Base-by-base conservation (phyloP, 2,113 vertebrate genomes). In the Periophthalmodon schlosseri region DNA sequence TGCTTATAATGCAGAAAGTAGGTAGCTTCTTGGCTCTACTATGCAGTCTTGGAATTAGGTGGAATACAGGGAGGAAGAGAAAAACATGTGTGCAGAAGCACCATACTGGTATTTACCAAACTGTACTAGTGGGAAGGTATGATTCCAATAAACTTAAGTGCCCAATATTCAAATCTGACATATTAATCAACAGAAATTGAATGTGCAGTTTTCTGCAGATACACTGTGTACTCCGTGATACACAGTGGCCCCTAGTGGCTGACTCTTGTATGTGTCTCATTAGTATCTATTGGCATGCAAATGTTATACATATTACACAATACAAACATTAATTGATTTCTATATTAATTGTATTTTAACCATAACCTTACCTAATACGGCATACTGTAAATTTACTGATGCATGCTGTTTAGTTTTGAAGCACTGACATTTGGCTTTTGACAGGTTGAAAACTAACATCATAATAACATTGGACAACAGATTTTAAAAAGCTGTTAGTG, bases 81-180 rank as follows among this genome's bases (percentile, higher is more conserved):
- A 76, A 88, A 77, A 79, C 77, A 86, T 75, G 82, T 91, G 83
- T 88, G 54, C 65, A 66, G 34, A 73, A 10, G 79, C 18, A 63
- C 33, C 58, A n/a, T 54, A 11, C 9, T 73, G 24, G n/a, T 28
- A 28, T 74, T 61, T 75, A 47, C 3, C 2, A 76, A 83, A 50
- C 70, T 33, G 46, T 61, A 79, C 57, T 60, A 56, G 71, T 58
- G 24, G 84, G 78, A 78, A 78, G 56, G 68, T 69, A 74, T 73
- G 16, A n/a, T 63, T 64, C 36, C 10, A 67, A 54, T 70, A 73
- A 69, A 24, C 44, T 47, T 36, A 52, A 23, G 56, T 56, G 20
- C 20, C 52, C 52, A 56, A 56, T 54, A 58, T 14, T 28, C 12
- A 28, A 28, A 52, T 5, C 50, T 52, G 50, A 52, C 15, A 20